A percentile compares a stretch with the other conserved stretches of the same genome.
Conservation (phyloP, 2,888 invertebrate genomes). For the Brachyptera risi region DNA sequence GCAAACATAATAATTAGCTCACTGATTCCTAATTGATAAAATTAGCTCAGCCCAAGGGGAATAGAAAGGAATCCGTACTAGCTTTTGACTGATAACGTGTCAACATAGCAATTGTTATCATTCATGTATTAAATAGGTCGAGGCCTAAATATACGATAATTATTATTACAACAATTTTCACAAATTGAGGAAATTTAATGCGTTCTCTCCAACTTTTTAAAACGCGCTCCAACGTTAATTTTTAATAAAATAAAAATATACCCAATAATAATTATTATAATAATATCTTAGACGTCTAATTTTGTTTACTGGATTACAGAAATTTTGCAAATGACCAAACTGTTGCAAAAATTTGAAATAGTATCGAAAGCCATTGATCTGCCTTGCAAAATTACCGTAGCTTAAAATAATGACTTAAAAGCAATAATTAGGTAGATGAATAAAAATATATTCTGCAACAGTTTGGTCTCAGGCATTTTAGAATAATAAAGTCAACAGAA, state of each 20-base stretch:
- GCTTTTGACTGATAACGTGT: conserved; percentile 35
- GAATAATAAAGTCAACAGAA: conserved; percentile 32
- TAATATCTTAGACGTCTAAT: conserved; percentile 31
- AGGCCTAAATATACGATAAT: conserved; percentile 39
- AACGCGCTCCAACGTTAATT: conserved; percentile 6
- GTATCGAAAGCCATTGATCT: conserved; percentile 23
- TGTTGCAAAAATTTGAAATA: conserved; percentile 23
- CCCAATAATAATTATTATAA: too few species aligned
- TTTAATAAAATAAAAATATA: conserved; percentile 23
- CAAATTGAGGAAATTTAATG: background rate
- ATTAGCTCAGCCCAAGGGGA: conserved; percentile 4
- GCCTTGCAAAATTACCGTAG: conserved; percentile 31
- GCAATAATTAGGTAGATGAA: conserved; percentile 33
- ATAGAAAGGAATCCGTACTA: conserved; percentile 24
- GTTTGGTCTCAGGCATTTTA: conserved; percentile 32
- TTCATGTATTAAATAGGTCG: conserved; percentile 37
- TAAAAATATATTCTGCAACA: conserved; percentile 24
- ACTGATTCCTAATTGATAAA: background rate
- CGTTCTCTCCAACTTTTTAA: background rate
- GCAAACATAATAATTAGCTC: background rate
- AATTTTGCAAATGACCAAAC: conserved; percentile 25
- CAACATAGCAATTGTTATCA: conserved; percentile 35
- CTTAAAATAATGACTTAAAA: conserved; percentile 31
- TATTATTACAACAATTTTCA: conserved; percentile 19
- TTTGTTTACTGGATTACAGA: conserved; percentile 30